Evolutionary conservation across 2,797 vertebrate genomes (phyloP), one percentile per base, ranked within the genome.

Genomic region (Toxotes lorentzi): DNA sequence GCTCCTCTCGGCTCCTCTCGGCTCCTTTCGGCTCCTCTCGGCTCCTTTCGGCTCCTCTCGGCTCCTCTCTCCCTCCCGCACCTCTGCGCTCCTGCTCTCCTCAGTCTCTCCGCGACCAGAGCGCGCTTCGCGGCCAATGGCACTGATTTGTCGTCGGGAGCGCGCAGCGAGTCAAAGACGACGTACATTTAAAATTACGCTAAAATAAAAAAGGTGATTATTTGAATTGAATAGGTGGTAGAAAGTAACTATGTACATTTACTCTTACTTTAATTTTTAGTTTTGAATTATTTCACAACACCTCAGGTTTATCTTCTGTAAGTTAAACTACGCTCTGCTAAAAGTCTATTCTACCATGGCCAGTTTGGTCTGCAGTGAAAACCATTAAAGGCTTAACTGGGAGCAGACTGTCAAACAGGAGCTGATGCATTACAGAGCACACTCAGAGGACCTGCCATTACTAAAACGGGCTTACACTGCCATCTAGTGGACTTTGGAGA

Each of bases 151-250:
- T 34, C 34, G 27, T n/a, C 73, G 70, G 60, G 88, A 16, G 43
- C 85, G 86, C 73, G 85, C 86, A 19, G n/a, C 13, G 3, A 65
- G 75, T 85, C 77, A 84, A 72, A 83, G 76, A 83, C 81, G 38
- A 84, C 40, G 66, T 67, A 21, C 45, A 16, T 12, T 47, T 47
- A 1, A 38, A 38, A 38, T 38, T 38, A 7, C 5, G 6, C 34
- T 35, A 38, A 38, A 63, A 8, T 35, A 71, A 58, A n/a, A n/a
- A n/a, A n/a, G n/a, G n/a, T 7, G 35, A 38, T 9, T 5, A 16
- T 53, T 61, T 13, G 10, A 54, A 54, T 53, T 19, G 7, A 19
- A 19, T n/a, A 2, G n/a, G 3, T n/a, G 9, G 11, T 53, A 4
- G n/a, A 6, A 53, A 24, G 23, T 24, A 45, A 45, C 14, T 19